Evolutionary conservation across 2,888 invertebrate species (phyloP).

Genomic region (Empis stercorea): DNA sequence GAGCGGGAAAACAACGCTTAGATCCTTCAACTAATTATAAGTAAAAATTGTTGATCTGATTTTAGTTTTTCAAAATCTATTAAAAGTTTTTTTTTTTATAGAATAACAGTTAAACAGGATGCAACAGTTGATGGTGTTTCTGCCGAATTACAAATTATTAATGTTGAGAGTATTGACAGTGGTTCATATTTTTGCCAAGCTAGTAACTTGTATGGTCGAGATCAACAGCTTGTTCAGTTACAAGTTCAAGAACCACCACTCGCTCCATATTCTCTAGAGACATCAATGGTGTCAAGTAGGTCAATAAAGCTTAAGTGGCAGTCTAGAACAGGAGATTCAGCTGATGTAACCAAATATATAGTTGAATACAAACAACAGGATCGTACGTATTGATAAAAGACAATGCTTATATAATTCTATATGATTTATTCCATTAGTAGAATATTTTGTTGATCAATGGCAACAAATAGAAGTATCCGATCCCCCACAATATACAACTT

Average conservation of each 20-base stretch:
- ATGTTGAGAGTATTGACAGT: slow-evolving; percentile 55
- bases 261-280: slow-evolving; percentile 52
- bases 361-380: slow-evolving; percentile 53
- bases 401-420: not conserved
- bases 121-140: slow-evolving; percentile 55
- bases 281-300: slow-evolving; percentile 56
- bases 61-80: not conserved
- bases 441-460: slow-evolving; percentile 42
- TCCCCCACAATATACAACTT: slow-evolving; percentile 48
- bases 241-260: slow-evolving; percentile 65
- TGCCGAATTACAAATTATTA: slow-evolving; percentile 56
- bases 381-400: slow-evolving; percentile 36
- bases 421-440: slow-evolving; percentile 10
- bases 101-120: slow-evolving; percentile 50
- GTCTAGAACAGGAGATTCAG: slow-evolving; percentile 51
- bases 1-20: slow-evolving; percentile 53
- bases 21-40: slow-evolving; percentile 61
- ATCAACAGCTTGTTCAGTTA: slow-evolving; percentile 58
- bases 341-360: slow-evolving; percentile 55
- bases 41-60: slow-evolving; percentile 22
- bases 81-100: no score
- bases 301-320: slow-evolving; percentile 67
- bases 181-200: slow-evolving; percentile 70
- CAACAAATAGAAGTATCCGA: slow-evolving; percentile 52
- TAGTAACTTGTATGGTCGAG: slow-evolving; percentile 57